phyloP scores from a whole-genome alignment of 2,113 vertebrate genomes.

The human (Homo sapiens) region DNA sequence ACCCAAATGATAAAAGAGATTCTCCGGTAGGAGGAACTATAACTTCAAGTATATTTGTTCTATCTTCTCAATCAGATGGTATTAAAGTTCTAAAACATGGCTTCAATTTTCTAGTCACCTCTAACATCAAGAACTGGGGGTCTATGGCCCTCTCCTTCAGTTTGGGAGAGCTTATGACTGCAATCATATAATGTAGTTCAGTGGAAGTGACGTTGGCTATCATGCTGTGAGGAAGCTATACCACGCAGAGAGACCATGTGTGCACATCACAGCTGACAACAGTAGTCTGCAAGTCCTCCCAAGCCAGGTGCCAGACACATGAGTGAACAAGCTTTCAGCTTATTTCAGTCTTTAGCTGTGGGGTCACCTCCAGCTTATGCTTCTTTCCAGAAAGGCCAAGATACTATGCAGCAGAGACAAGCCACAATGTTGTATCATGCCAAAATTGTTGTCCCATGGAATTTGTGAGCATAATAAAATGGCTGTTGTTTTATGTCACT shows the following conservation, averaged over 20 bases:
- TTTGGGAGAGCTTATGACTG: neutral
- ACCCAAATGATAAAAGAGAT: neutral
- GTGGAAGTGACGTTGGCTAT: neutral
- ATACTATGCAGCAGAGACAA: neutral
- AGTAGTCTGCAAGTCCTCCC: neutral
- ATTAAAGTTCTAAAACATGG: neutral
- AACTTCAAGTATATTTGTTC: neutral
- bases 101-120: neutral
- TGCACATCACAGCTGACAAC: accelerated
- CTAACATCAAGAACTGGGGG: neutral
- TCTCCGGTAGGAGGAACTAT: neutral
- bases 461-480: neutral
- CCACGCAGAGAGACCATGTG: accelerated
- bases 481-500: neutral
- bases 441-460: neutral
- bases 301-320: neutral
- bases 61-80: neutral
- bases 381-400: neutral
- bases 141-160: neutral
- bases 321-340: neutral
- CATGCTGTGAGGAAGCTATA: neutral
- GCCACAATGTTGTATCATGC: too few relatives aligned
- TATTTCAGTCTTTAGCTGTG: neutral
- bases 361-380: neutral
- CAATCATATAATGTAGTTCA: neutral